These are phyloP conservation scores for Hucho hucho DNA, from an alignment of 2,113 vertebrate genomes.

Conservation along the genomic window DNA sequence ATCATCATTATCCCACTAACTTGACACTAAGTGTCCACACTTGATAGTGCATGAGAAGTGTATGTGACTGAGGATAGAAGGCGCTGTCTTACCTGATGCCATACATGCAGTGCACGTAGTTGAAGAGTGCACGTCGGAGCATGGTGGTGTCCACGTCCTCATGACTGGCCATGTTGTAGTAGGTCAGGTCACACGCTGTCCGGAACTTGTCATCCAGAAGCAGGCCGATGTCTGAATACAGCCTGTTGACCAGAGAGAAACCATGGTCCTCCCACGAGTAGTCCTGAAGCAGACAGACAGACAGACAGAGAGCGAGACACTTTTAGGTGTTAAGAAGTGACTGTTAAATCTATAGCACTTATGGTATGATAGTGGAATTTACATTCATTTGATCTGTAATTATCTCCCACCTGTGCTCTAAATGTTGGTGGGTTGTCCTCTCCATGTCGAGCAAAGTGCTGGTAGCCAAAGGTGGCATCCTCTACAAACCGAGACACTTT, in stretches of 20 bases:
- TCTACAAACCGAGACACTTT: constrained; percentile 82
- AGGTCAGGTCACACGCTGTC: constrained; percentile 83
- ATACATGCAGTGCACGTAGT: constrained; percentile 88
- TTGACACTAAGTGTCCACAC: not conserved
- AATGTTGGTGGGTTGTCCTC: constrained; percentile 86
- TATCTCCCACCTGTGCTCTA: constrained; percentile 78
- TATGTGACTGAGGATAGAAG: not conserved
- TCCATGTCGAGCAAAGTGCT: constrained; percentile 84
- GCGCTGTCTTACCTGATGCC: constrained; percentile 78
- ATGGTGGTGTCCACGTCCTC: constrained; percentile 81
- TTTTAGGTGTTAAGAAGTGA: not conserved
- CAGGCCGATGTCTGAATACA: constrained; percentile 85
- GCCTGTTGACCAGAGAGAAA: constrained; percentile 85
- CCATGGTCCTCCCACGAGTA: constrained; percentile 87
- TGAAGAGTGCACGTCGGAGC: constrained; percentile 82
- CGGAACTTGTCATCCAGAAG: constrained; percentile 84
- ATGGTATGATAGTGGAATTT: not conserved
- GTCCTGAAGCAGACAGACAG: constrained; percentile 61
- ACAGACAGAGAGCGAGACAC: too few relatives aligned
- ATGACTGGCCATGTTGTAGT: constrained; percentile 82
- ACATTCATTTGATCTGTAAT: not conserved
- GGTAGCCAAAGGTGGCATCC: constrained; percentile 85
- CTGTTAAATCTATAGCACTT: not conserved
- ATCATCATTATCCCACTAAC: not conserved
- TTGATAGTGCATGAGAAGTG: not conserved